Conservation (phyloP, 2,888 invertebrate species). For the Agrochola litura region DNA sequence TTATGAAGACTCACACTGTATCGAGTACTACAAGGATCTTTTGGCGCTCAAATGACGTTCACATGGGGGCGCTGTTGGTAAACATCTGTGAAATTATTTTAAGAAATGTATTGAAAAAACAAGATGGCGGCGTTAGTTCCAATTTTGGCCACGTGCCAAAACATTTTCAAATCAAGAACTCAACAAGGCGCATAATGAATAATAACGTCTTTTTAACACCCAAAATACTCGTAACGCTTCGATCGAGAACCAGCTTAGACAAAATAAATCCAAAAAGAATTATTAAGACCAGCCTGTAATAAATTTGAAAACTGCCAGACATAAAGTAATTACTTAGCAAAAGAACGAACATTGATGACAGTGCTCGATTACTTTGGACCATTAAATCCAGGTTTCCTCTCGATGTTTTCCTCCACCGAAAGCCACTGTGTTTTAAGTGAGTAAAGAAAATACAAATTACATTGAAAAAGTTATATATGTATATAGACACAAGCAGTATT, state of each 20-base stretch:
- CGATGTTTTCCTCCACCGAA: conserved; percentile 28
- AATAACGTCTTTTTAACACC: neutral
- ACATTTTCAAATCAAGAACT: neutral
- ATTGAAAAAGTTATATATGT: too few species aligned
- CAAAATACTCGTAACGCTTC: neutral
- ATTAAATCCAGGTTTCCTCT: conserved; percentile 39
- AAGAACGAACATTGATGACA: conserved; percentile 42
- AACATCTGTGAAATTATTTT: too few species aligned
- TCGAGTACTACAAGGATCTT: too few species aligned
- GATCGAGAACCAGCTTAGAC: conserved; percentile 14
- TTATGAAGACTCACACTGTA: too few species aligned
- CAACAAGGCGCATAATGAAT: neutral
- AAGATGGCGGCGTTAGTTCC: neutral
- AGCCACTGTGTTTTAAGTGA: conserved; percentile 1
- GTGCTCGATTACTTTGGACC: conserved; percentile 41
- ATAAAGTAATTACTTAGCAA: conserved; percentile 48
- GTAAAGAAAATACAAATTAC: conserved; percentile 8
- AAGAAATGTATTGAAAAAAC: too few species aligned
- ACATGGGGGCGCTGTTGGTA: too few species aligned
- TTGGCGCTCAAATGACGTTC: too few species aligned
- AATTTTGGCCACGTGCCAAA: neutral
- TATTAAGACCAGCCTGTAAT: conserved; percentile 26
- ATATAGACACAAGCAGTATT: neutral
- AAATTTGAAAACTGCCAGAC: conserved; percentile 34
- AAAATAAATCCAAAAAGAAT: conserved; percentile 41